Evolutionary conservation across 2,113 vertebrate species (phyloP), one percentile per base, ranked within the genome.

Genomic region (Chascanopsetta lugubris): DNA sequence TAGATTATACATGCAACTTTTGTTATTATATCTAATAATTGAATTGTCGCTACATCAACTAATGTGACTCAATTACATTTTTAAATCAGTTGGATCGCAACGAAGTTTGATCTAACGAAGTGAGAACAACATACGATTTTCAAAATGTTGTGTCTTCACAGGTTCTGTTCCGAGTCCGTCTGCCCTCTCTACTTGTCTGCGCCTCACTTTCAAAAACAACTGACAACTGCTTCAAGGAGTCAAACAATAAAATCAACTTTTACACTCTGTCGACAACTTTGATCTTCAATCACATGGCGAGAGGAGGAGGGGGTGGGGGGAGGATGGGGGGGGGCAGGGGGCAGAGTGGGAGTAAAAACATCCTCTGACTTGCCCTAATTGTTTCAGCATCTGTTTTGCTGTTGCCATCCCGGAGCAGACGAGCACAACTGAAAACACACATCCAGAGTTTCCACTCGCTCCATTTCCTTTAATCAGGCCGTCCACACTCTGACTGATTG

Each of bases 391-490:
- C 86, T 90, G 89, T 85, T 84, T 81, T 65, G 61, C 22, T 75
- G 63, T 74, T 72, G 77, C 83, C 78, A 71, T 89, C 80, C 73
- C 72, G 80, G 72, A 56, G n/a, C 61, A 15, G 72, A 47, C 66
- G 79, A 83, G 77, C 69, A 80, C 76, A 45, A 75, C 73, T 66
- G 58, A 77, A 82, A 85, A 78, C 72, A 86, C 62, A 75, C 71
- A 83, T 83, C 61, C 65, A 85, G 53, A 79, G 76, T 85, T 88
- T 86, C 88, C 88, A 83, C 79, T 79, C 17, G 3, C 32, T 62
- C 64, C 71, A 59, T 83, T 92, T 90, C 90, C 88, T 89, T 79
- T 85, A 85, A 88, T 91, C 88, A 90, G 68, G 67, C 75, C 67
- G 64, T 61, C 79, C 72, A 74, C 24, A 1, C 36, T 8, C 32